Evolutionary conservation across 2,888 invertebrate genomes (phyloP), one percentile per base, ranked within the genome.

Genomic region (Acrobasis repandana): DNA sequence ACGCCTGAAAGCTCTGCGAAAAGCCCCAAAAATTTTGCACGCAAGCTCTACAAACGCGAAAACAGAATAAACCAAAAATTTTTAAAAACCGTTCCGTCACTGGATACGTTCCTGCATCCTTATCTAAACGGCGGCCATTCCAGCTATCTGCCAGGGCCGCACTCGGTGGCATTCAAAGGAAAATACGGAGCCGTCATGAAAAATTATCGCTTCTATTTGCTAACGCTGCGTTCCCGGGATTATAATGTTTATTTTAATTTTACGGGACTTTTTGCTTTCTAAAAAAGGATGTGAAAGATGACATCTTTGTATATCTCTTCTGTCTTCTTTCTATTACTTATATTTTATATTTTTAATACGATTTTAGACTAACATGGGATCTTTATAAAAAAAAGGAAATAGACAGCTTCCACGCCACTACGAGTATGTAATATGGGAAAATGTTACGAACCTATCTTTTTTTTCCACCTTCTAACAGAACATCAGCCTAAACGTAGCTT

Each of bases 51-150:
- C 38, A 11, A 10, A 10, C 3, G 38, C 38, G 20, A 50, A 47
- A 47, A 50, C 10, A 52, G 16, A 38, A 18, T 20, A 6, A 54
- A 54, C 54, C 20, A 20, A 20, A 2, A 20, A 38, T 38, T 54
- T 38, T 34, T 18, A 38, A 54, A 38, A 38, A 16, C 54, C 54
- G 11, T 34, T 51, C 54, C 36, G 14, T 54, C 54, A 54, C 38
- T 18, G 54, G 38, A 38, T 54, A 18, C 52, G 36, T 36, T 5
- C 34, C 52, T 52, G 52, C 38, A 38, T 14, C 18, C 16, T 54
- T 54, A 54, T 54, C 54, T 54, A 38, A 54, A 54, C 38, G 54
- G 54, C 54, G 36, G 54, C 54, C 54, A 54, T 54, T 54, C 38
- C 16, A 38, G 36, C 38, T 54, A 54, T 54, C 54, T 16, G 34